These are phyloP conservation scores for Minunthozetes semirufus DNA, from an alignment of 2,888 invertebrate genomes.

Conservation along the genomic window DNA sequence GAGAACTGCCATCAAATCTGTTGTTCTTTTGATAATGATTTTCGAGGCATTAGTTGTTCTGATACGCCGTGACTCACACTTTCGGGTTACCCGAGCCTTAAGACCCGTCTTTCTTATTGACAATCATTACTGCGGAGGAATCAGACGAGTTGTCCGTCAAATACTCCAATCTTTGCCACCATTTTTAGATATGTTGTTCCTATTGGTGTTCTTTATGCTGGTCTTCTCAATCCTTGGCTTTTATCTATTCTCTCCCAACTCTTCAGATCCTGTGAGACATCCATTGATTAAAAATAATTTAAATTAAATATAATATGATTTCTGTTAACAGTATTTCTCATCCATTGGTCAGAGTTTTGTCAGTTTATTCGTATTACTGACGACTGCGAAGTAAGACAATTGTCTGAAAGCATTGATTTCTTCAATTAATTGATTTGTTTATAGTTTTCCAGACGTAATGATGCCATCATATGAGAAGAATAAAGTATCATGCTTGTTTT, in stretches of 20 bases:
- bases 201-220: slow-evolving; percentile 74
- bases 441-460: slow-evolving; percentile 83
- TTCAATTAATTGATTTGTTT: not conserved
- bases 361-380: slow-evolving; percentile 79
- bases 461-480: slow-evolving; percentile 77
- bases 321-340: slow-evolving; percentile 57
- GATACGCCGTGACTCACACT: slow-evolving; percentile 72
- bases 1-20: slow-evolving; percentile 73
- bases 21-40: slow-evolving; percentile 70
- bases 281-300: slow-evolving; percentile 23
- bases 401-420: slow-evolving; percentile 42
- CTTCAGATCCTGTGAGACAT: slow-evolving; percentile 55
- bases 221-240: slow-evolving; percentile 70
- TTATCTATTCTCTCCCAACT: slow-evolving; percentile 70
- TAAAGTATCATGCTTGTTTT: slow-evolving; percentile 76
- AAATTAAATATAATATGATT: not conserved
- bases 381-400: slow-evolving; percentile 73
- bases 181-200: slow-evolving; percentile 75
- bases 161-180: slow-evolving; percentile 78
- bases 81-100: slow-evolving; percentile 75
- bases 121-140: slow-evolving; percentile 73
- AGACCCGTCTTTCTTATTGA: slow-evolving; percentile 82
- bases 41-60: slow-evolving; percentile 66
- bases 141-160: slow-evolving; percentile 57
- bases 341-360: slow-evolving; percentile 75